These are phyloP conservation scores for Drosophila triauraria DNA, from an alignment of 1,140 invertebrate genomes.

Conservation along the genomic window DNA sequence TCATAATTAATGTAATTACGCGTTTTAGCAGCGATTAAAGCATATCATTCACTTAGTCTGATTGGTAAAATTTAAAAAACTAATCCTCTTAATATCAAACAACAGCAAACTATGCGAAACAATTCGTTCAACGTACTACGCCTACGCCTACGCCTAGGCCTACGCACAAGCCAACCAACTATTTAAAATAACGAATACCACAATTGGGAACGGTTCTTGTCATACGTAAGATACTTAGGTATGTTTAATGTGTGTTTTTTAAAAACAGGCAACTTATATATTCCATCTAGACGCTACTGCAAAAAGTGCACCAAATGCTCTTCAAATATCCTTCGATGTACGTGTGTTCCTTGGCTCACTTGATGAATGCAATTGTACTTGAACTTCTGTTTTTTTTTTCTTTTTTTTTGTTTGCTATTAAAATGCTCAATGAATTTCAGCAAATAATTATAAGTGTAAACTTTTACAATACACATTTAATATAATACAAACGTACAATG, in stretches of 20 bases:
- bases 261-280: conserved; percentile 81
- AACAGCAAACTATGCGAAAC: conserved; percentile 70
- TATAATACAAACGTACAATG: conserved; percentile 62
- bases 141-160: conserved; percentile 29
- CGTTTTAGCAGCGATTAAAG: conserved; percentile 53
- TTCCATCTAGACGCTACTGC: conserved; percentile 40
- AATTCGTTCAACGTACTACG: conserved; percentile 51
- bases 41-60: conserved; percentile 44
- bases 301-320: conserved; percentile 47
- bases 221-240: conserved; percentile 37
- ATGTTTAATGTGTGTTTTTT: conserved; percentile 48
- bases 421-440: conserved; percentile 73
- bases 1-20: conserved; percentile 37
- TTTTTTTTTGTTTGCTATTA: conserved; percentile 29
- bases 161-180: conserved; percentile 59
- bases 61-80: conserved; percentile 56
- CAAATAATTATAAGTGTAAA: conserved; percentile 80
- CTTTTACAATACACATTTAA: conserved; percentile 61
- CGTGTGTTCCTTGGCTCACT: conserved; percentile 36
- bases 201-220: conserved; percentile 42
- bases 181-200: conserved; percentile 47
- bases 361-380: conserved; percentile 67
- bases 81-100: conserved; percentile 75
- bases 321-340: conserved; percentile 73
- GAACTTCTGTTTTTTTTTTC: conserved; percentile 28